Percentiles rank a stretch among this genome's conserved stretches.
Conservation (phyloP, 2,113 vertebrate species). For the Phocoena phocoena region DNA sequence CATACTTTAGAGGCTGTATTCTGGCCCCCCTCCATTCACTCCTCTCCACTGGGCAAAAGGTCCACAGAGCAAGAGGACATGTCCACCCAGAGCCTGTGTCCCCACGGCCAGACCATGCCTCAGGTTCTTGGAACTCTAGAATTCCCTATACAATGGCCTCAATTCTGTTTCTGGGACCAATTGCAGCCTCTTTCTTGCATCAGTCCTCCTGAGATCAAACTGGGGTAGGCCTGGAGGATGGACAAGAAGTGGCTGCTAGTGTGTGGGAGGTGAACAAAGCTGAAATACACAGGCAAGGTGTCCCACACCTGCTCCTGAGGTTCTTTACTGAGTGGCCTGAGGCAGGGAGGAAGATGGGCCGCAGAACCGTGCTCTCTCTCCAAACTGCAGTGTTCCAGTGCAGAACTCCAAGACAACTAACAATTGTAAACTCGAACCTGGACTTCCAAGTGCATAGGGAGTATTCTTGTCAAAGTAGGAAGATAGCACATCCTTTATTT, state of each 20-base stretch:
- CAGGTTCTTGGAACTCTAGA: not conserved
- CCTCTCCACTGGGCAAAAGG: not conserved
- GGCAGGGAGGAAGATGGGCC: not conserved
- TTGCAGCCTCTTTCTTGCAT: not conserved
- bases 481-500: not conserved
- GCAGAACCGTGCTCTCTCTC: fast-evolving
- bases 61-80: not conserved
- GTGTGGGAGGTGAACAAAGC: not conserved
- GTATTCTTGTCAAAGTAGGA: not conserved
- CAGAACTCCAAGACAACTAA: not conserved
- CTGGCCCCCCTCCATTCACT: not conserved
- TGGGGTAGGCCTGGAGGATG: not conserved
- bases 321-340: no score
- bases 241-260: not conserved
- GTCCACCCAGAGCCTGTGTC: not conserved
- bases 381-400: not conserved
- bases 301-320: not conserved
- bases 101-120: not conserved
- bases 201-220: not conserved
- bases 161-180: not conserved
- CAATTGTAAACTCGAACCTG: not conserved
- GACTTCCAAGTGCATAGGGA: not conserved
- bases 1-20: not conserved
- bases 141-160: not conserved
- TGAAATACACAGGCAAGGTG: fast-evolving